Evolutionary conservation across 2,113 vertebrate genomes (phyloP).

Genomic region (Gopherus flavomarginatus): DNA sequence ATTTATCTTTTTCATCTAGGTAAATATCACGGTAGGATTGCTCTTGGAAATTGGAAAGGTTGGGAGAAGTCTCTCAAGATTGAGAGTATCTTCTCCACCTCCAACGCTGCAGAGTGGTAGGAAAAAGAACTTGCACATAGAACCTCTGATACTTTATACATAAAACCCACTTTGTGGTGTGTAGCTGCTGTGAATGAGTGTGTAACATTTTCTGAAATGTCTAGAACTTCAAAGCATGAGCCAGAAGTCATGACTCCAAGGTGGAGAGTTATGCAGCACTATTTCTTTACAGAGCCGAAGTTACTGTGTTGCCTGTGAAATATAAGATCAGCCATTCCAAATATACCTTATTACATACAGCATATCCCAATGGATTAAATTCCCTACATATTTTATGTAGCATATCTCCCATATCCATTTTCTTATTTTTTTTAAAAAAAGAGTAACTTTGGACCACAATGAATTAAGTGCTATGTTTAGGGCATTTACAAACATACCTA

Average conservation of each 20-base stretch:
- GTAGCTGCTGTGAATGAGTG: slow-evolving; percentile 12
- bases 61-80: background rate
- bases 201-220: background rate
- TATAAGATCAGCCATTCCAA: background rate
- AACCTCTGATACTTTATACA: slow-evolving; percentile 1
- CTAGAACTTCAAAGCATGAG: slow-evolving; percentile 5
- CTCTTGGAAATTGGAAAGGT: slow-evolving; percentile 15
- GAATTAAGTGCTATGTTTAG: background rate
- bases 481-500: slow-evolving; percentile 22
- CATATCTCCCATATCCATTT: slow-evolving; percentile 19
- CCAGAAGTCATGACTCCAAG: slow-evolving; percentile 43
- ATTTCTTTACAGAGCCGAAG: background rate
- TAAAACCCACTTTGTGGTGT: slow-evolving; percentile 17
- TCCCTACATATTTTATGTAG: slow-evolving; percentile 56
- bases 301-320: slow-evolving; percentile 22
- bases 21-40: slow-evolving; percentile 37
- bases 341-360: slow-evolving; percentile 14
- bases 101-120: background rate
- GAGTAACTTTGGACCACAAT: slow-evolving; percentile 49
- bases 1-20: background rate
- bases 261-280: background rate
- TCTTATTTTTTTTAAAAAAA: no score
- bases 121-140: background rate
- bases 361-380: slow-evolving; percentile 38
- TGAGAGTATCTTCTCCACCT: slow-evolving; percentile 3